These are phyloP conservation scores for Phalanger gymnotis DNA, from an alignment of 2,797 vertebrate species.

Conservation along the genomic window DNA sequence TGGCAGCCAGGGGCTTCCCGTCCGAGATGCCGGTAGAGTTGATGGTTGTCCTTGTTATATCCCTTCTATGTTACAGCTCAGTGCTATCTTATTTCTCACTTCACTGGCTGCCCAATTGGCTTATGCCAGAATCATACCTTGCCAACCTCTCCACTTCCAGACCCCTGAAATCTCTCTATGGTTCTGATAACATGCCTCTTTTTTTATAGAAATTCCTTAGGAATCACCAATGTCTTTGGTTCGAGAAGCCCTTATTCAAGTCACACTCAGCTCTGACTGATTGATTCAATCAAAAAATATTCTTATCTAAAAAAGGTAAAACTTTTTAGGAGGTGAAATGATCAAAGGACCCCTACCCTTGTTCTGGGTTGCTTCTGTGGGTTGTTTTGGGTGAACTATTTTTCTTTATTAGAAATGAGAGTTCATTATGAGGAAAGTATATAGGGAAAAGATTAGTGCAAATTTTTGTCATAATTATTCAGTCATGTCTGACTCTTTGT, in stretches of 20 bases:
- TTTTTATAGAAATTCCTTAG: background rate
- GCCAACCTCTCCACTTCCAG: background rate
- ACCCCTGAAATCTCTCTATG: background rate
- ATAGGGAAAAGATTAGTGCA: background rate
- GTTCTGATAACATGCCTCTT: background rate
- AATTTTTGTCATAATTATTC: background rate
- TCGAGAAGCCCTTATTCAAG: background rate
- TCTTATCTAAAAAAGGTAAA: background rate
- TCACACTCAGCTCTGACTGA: background rate
- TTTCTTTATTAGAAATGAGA: background rate
- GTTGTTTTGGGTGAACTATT: background rate
- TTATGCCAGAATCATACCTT: background rate
- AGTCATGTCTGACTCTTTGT: background rate
- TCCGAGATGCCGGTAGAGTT: background rate
- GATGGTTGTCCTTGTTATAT: background rate
- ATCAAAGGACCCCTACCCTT: background rate
- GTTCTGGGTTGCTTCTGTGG: background rate
- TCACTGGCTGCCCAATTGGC: background rate
- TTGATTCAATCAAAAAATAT: background rate
- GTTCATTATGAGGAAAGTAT: background rate
- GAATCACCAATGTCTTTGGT: background rate
- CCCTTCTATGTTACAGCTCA: background rate
- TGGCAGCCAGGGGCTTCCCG: background rate
- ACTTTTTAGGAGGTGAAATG: background rate
- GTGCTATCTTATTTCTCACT: background rate